A percentile compares a stretch with the other conserved stretches of the same genome.
Evolutionary conservation across 2,888 invertebrate genomes (phyloP).

Genomic region (Pediacus dermestoides): DNA sequence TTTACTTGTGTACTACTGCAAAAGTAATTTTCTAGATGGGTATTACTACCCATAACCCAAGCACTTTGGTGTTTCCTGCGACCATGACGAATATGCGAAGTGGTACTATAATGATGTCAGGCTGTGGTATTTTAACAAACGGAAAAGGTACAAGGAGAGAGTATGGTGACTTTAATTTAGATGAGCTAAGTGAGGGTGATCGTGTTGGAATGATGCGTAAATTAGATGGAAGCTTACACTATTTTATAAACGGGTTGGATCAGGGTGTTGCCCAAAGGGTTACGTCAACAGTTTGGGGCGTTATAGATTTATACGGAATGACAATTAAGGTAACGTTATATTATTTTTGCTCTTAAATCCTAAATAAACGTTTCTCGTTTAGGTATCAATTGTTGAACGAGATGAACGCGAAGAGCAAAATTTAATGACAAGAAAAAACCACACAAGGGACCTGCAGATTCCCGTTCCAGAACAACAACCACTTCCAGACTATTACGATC

Average conservation of each 20-base stretch:
- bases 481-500: slow-evolving; percentile 57
- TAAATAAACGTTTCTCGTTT: slow-evolving; percentile 14
- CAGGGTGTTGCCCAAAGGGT: slow-evolving; percentile 88
- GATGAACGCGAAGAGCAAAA: slow-evolving; percentile 76
- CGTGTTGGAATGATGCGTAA: slow-evolving; percentile 89
- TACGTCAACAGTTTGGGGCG: slow-evolving; percentile 83
- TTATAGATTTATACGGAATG: slow-evolving; percentile 93
- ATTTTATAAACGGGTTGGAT: slow-evolving; percentile 88
- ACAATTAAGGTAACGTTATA: slow-evolving; percentile 85
- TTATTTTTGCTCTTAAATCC: background rate
- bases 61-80: slow-evolving; percentile 85
- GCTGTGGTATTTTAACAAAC: slow-evolving; percentile 93
- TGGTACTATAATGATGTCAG: slow-evolving; percentile 94
- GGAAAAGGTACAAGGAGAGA: slow-evolving; percentile 91
- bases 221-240: slow-evolving; percentile 80
- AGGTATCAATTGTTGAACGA: slow-evolving; percentile 81
- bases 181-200: slow-evolving; percentile 89
- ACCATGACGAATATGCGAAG: slow-evolving; percentile 97
- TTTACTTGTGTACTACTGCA: slow-evolving; percentile 4
- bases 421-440: slow-evolving; percentile 65
- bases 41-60: slow-evolving; percentile 90
- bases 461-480: slow-evolving; percentile 49
- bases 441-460: slow-evolving; percentile 50
- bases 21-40: slow-evolving; percentile 70
- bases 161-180: slow-evolving; percentile 90